Conservation (phyloP, 2,113 vertebrate genomes). For the Tragelaphus buxtoni region DNA sequence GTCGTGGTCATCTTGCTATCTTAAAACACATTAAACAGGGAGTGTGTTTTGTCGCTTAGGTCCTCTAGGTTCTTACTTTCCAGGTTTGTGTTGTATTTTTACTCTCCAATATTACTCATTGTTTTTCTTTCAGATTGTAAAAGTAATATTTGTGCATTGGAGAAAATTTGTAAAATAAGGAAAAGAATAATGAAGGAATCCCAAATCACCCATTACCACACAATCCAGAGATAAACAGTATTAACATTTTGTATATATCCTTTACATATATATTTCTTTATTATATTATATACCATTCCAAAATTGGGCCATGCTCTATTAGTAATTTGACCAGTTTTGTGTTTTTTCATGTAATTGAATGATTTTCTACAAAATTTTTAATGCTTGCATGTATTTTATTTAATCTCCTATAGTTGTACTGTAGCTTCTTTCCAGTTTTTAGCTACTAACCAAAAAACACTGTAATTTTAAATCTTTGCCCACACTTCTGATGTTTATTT, state of each 20-base stretch:
- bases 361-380: conserved; percentile 13
- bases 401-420: background rate
- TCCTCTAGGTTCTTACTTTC: background rate
- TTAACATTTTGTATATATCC: conserved; percentile 56
- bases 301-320: conserved; percentile 18
- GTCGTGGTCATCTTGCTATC: background rate
- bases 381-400: conserved; percentile 1
- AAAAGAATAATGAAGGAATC: conserved; percentile 55
- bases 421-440: background rate
- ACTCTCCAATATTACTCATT: conserved; percentile 39
- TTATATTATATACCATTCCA: background rate
- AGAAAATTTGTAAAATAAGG: conserved; percentile 51
- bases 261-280: conserved; percentile 51
- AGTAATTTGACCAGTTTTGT: background rate
- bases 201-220: conserved; percentile 32
- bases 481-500: conserved; percentile 1
- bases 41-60: background rate
- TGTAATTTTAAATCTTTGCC: conserved; percentile 13
- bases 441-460: background rate
- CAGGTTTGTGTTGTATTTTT: conserved; percentile 22
- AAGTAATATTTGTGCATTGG: conserved; percentile 43
- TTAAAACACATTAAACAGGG: background rate
- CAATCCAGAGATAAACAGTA: conserved; percentile 41
- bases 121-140: conserved; percentile 56
- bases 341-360: conserved; percentile 18